Percentiles rank a stretch among this genome's conserved stretches.
Evolutionary conservation across 2,888 invertebrate genomes (phyloP).

Genomic region (Ditylenchus weischeri): DNA sequence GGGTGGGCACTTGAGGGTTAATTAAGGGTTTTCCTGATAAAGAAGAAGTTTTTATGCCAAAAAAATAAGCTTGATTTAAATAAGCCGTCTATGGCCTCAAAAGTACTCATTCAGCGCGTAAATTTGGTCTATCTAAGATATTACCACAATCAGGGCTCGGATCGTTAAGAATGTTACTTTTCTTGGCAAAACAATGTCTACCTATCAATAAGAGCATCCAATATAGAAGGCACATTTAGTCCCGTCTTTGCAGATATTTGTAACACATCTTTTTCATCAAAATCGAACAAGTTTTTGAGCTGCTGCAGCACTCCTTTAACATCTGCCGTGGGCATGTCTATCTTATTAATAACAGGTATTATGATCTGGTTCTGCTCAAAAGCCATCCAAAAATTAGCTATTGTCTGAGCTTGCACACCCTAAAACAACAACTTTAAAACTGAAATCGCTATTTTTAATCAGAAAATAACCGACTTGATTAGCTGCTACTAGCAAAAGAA

Average conservation of each 20-base stretch:
- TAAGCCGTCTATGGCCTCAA: too few relatives aligned
- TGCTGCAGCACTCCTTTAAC: slow-evolving; percentile 74
- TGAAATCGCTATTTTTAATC: not conserved
- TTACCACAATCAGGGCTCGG: too few relatives aligned
- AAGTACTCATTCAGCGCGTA: too few relatives aligned
- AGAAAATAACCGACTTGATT: slow-evolving; percentile 67
- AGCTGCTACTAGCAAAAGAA: slow-evolving; percentile 87
- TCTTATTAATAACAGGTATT: slow-evolving; percentile 91
- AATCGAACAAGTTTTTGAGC: slow-evolving; percentile 76
- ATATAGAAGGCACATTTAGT: slow-evolving; percentile 74
- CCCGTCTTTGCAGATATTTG: slow-evolving; percentile 89
- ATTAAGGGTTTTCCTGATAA: too few relatives aligned
- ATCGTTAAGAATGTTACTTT: too few relatives aligned
- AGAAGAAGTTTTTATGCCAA: too few relatives aligned
- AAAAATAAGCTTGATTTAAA: too few relatives aligned
- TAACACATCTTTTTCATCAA: slow-evolving; percentile 72
- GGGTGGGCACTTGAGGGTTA: too few relatives aligned
- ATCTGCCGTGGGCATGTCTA: slow-evolving; percentile 85
- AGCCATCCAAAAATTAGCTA: slow-evolving; percentile 90
- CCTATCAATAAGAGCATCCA: slow-evolving; percentile 74
- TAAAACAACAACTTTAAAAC: slow-evolving; percentile 59
- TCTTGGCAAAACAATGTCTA: slow-evolving; percentile 57
- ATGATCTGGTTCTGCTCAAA: slow-evolving; percentile 76
- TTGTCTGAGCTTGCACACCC: slow-evolving; percentile 90
- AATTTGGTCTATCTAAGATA: too few relatives aligned